Evolutionary conservation across 2,113 vertebrate species (phyloP), one percentile per base, ranked within the genome.

Genomic region (Monopterus albus): DNA sequence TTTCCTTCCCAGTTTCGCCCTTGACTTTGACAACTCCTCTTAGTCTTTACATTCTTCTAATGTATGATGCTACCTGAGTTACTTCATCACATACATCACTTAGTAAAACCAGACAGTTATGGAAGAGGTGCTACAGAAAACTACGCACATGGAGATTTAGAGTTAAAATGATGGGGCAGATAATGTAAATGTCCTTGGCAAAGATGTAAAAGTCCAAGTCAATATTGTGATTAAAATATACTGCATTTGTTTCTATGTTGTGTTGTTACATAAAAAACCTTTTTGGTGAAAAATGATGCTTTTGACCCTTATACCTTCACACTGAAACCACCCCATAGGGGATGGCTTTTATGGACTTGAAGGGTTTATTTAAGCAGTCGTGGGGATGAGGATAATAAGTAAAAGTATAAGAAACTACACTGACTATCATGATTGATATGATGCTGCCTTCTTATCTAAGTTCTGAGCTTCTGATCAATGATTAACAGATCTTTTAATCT

Each of bases 161-260:
- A 60, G 70, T 50, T 79, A 65, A 81, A 70, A 38, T 28, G 62
- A 78, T 53, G 35, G 38, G 28, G 49, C n/a, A 1, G 46, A 36
- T 28, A 28, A 79, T 58, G 45, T 29, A 66, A 31, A 49, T 43
- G 51, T 70, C 75, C 80, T 57, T 11, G 29, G 63, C 60, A 64
- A 78, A 21, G 20, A 47, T 83, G 63, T 52, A 53, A 68, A 64
- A 76, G 66, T 68, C 38, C 55, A 60, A 63, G 68, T 72, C 73
- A 79, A 80, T 78, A 72, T 42, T 53, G 23, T 47, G 35, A 47
- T 14, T 51, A 8, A 25, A 75, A 51, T 72, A 40, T 23, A 36
- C 53, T 72, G 53, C 65, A 38, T 46, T 47, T 38, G 39, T 52
- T 66, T 61, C 38, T 17, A 10, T 55, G 55, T 72, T 55, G 45